These are phyloP conservation scores for Prunella fulvescens DNA, from an alignment of 2,113 vertebrate species.

Conservation along the genomic window DNA sequence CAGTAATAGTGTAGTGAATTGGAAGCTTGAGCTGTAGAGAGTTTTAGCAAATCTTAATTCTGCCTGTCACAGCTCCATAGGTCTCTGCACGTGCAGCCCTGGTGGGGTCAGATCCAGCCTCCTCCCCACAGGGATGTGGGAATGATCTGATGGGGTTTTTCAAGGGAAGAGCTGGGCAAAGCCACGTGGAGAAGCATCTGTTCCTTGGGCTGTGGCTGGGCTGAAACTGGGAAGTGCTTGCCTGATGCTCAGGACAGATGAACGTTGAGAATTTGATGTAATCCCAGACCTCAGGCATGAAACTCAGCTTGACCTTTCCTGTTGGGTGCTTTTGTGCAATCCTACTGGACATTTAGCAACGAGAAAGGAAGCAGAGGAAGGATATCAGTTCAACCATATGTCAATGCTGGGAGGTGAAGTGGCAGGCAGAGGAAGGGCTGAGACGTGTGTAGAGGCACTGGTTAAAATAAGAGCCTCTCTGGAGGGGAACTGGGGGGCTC, in stretches of 20 bases:
- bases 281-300: constrained; percentile 77
- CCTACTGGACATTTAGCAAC: constrained; percentile 73
- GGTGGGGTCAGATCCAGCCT: neutral
- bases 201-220: constrained; percentile 10
- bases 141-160: neutral
- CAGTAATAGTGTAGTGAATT: neutral
- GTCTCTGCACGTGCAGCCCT: neutral
- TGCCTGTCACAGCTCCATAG: neutral
- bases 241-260: constrained; percentile 57
- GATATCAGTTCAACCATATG: constrained; percentile 67
- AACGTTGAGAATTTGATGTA: constrained; percentile 77
- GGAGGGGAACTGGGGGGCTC: neutral
- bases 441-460: neutral
- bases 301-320: constrained; percentile 77
- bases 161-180: neutral
- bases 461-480: constrained; percentile 25
- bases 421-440: constrained; percentile 58
- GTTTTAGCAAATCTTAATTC: neutral
- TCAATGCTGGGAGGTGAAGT: constrained; percentile 40
- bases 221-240: constrained; percentile 69
- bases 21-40: neutral
- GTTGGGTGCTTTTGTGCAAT: constrained; percentile 69
- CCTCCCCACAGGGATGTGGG: neutral
- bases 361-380: constrained; percentile 74
- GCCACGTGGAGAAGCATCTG: neutral